Evolutionary conservation across 2,797 vertebrate genomes (phyloP), one percentile per base, ranked within the genome.

Genomic region (Myotis myotis): DNA sequence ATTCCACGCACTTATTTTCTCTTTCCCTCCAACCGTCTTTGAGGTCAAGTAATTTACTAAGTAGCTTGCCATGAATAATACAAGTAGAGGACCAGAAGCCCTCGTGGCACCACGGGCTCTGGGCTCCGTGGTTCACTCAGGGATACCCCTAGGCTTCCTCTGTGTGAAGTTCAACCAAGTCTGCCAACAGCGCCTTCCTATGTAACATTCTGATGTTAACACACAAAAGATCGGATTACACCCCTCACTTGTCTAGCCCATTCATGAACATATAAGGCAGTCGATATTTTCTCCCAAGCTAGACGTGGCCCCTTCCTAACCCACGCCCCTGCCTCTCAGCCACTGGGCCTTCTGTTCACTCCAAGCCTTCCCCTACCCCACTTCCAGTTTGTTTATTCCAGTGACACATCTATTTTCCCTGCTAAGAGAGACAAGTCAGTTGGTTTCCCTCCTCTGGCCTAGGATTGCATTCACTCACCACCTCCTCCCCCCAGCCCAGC

Each of bases 341-440:
- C 33, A 28, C 44, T 85, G 49, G 60, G 51, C 93, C 64, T 92
- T 75, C 5, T 20, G 64, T 64, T 95, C 78, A 23, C 62, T 30
- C 68, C 68, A 80, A 76, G 38, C 44, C 47, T 1, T 20, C 87
- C 95, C 95, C 57, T 84, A 92, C 95, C 94, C 95, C 95, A 89
- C 23, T 44, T 20, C 75, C 64, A 94, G 86, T 92, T 95, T 97
- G 95, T 94, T 97, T 95, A 97, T 91, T 64, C 72, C 97, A 94
- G 93, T 95, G 97, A 97, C 97, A 98, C 96, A 97, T 98, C 96
- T 92, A 93, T 86, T 87, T 96, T 90, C 93, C 85, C 94, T 8
- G n/a, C 60, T 92, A 88, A 76, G 41, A 68, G 72, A 93, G 88
- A 94, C 84, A 91, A 86, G 71, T 78, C 83, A 3, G 38, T 68